phyloP scores from a whole-genome alignment of 2,797 vertebrate species.

The Galagoides demidoff region DNA sequence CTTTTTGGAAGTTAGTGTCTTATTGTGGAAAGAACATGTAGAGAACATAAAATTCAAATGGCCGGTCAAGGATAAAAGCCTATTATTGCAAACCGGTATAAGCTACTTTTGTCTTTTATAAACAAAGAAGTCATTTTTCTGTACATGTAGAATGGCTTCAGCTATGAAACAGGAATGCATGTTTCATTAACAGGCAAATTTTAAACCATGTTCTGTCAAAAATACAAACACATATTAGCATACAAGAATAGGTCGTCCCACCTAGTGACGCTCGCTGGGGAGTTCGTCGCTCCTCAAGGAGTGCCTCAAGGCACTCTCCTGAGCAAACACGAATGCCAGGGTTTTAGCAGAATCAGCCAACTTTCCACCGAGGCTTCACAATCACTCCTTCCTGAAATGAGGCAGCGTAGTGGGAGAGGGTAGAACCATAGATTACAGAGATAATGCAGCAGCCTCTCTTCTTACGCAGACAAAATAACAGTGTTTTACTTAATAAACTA shows the following conservation, averaged over 20 bases:
- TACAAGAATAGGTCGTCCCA: constrained; percentile 38
- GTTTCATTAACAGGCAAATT: neutral
- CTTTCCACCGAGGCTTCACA: neutral
- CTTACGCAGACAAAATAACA: neutral
- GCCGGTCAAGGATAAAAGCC: constrained; percentile 12
- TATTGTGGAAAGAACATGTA: neutral
- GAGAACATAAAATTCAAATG: neutral
- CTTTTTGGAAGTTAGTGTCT: constrained; percentile 7
- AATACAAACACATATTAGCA: constrained; percentile 18
- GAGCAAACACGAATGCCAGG: neutral
- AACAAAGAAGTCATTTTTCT: neutral
- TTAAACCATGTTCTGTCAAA: constrained; percentile 50
- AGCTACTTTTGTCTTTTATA: neutral
- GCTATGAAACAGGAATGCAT: neutral
- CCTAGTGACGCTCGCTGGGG: neutral
- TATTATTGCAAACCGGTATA: neutral
- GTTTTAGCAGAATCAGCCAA: neutral
- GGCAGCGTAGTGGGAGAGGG: fast-evolving
- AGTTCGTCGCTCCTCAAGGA: neutral
- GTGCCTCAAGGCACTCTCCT: neutral
- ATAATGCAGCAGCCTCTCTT: neutral
- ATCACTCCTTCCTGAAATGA: neutral
- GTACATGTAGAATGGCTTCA: neutral
- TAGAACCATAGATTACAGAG: neutral
- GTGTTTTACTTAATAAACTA: neutral